Conservation (phyloP, 2,888 invertebrate genomes). For the Orthosia gracilis region DNA sequence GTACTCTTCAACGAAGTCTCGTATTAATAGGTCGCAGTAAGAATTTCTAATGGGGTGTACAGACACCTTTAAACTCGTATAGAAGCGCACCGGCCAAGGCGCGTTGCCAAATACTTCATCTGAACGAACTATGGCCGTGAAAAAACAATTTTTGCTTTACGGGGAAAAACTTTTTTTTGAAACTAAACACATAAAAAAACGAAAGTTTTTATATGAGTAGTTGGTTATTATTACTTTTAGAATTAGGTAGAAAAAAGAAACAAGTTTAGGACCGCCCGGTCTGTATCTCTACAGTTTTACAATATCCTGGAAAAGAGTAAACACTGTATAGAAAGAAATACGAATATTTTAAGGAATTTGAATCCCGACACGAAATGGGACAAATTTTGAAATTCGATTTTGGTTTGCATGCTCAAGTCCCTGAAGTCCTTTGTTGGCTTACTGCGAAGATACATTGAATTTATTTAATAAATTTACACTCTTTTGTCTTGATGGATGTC, state of each 20-base stretch:
- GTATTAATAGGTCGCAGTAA: slow-evolving; percentile 72
- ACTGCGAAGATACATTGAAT: slow-evolving; percentile 37
- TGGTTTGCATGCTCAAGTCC: slow-evolving; percentile 41
- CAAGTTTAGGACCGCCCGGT: not conserved
- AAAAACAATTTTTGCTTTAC: slow-evolving; percentile 23
- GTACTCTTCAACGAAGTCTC: slow-evolving; percentile 63
- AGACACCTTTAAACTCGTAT: slow-evolving; percentile 21
- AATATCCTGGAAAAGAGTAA: slow-evolving; percentile 26
- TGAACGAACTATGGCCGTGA: not conserved
- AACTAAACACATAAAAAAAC: too few relatives aligned
- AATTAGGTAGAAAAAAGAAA: not conserved
- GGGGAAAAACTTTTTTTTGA: slow-evolving; percentile 2
- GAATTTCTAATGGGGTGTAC: slow-evolving; percentile 64
- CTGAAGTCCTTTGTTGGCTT: slow-evolving; percentile 45
- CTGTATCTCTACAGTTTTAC: slow-evolving; percentile 6
- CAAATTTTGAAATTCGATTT: slow-evolving; percentile 53
- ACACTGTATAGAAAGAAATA: slow-evolving; percentile 29
- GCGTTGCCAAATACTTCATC: not conserved
- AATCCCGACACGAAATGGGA: slow-evolving; percentile 49
- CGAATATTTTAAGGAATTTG: slow-evolving; percentile 42
- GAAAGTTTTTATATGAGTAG: slow-evolving; percentile 7
- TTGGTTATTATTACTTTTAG: not conserved
- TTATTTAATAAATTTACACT: slow-evolving; percentile 36
- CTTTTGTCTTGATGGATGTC: slow-evolving; percentile 11
- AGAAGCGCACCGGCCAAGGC: slow-evolving; percentile 18